phyloP scores from a whole-genome alignment of 2,113 vertebrate genomes.

The Tragelaphus buxtoni region DNA sequence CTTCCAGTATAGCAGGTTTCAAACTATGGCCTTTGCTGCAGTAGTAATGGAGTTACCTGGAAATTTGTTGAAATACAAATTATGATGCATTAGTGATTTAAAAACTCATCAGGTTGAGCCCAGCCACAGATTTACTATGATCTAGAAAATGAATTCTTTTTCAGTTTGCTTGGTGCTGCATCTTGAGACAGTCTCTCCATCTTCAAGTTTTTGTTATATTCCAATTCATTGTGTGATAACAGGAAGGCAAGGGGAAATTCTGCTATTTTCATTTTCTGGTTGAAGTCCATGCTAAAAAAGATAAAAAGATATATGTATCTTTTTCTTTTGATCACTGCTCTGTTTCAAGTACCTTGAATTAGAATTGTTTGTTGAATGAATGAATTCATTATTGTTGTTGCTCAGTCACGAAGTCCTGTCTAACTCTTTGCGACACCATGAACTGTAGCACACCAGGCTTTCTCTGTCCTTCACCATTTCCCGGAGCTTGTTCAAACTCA shows the following conservation, averaged over 20 bases:
- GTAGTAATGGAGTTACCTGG: background rate
- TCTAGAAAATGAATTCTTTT: background rate
- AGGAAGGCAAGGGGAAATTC: background rate
- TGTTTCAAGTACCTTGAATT: background rate
- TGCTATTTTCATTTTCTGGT: background rate
- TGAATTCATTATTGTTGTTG: background rate
- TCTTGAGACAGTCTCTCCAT: background rate
- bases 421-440: background rate
- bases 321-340: background rate
- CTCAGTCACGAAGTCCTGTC: background rate
- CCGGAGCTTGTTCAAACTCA: background rate
- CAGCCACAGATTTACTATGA: background rate
- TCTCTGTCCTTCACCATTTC: background rate
- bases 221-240: background rate
- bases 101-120: background rate
- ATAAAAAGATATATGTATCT: background rate
- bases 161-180: background rate
- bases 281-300: background rate
- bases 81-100: background rate
- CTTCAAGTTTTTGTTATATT: background rate
- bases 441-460: background rate
- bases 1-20: background rate
- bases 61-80: background rate
- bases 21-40: background rate
- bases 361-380: background rate